Percentiles rank a stretch among this genome's conserved stretches.
Conservation (phyloP, 1,140 invertebrate species). For the Metaphire vulgaris region DNA sequence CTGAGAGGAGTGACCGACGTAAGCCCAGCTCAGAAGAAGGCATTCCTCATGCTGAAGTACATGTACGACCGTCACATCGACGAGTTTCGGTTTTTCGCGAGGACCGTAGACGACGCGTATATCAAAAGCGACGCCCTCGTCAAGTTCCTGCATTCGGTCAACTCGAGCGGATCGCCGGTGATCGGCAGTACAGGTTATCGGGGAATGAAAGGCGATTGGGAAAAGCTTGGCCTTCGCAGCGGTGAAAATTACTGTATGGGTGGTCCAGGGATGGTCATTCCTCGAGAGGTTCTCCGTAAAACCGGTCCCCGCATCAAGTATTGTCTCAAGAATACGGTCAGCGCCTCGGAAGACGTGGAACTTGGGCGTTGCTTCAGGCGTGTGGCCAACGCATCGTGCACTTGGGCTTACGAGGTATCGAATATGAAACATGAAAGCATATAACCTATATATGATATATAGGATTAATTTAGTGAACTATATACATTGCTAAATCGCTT, state of each 20-base stretch:
- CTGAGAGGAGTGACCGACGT: slow-evolving; percentile 58
- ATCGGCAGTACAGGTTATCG: slow-evolving; percentile 54
- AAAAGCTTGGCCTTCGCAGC: slow-evolving; percentile 76
- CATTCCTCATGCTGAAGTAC: slow-evolving; percentile 95
- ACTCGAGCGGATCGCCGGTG: slow-evolving; percentile 73
- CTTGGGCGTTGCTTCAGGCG: slow-evolving; percentile 88
- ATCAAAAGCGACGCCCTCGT: slow-evolving; percentile 80
- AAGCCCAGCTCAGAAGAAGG: slow-evolving; percentile 98
- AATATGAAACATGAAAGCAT: neutral
- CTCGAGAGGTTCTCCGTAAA: slow-evolving; percentile 51
- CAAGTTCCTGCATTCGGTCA: slow-evolving; percentile 75
- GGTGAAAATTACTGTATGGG: slow-evolving; percentile 99
- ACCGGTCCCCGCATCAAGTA: slow-evolving; percentile 58
- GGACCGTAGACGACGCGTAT: slow-evolving; percentile 96
- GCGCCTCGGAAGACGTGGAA: slow-evolving; percentile 97
- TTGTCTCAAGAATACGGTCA: slow-evolving; percentile 86
- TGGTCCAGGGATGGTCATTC: slow-evolving; percentile 82
- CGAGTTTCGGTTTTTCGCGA: slow-evolving; percentile 91
- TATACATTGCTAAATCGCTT: neutral
- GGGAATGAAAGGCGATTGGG: slow-evolving; percentile 76
- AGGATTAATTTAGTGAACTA: too few species aligned
- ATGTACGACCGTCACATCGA: slow-evolving; percentile 91
- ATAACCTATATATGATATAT: neutral
- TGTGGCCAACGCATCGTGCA: slow-evolving; percentile 89
- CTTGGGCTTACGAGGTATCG: slow-evolving; percentile 95